Conservation (phyloP, 2,113 vertebrate species). For the Aphyosemion australe region DNA sequence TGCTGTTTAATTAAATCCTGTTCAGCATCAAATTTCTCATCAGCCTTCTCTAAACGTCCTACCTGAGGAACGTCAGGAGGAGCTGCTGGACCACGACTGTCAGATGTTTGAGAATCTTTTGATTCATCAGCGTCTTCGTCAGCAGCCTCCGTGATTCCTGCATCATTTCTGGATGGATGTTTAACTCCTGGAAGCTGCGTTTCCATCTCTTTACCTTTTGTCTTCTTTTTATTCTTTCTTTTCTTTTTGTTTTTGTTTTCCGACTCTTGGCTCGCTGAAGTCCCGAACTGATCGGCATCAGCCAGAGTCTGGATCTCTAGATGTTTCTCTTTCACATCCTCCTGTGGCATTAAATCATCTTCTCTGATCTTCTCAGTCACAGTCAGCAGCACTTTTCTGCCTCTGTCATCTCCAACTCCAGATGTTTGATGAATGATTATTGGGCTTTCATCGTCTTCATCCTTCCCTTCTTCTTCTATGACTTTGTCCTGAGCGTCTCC, state of each 20-base stretch:
- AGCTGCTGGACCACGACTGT: not conserved
- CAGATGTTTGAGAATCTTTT: not conserved
- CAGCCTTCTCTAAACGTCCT: slow-evolving; percentile 4
- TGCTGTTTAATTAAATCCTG: slow-evolving; percentile 7
- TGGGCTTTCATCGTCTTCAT: slow-evolving; percentile 1
- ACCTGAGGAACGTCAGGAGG: not conserved
- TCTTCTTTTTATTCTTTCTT: slow-evolving; percentile 71
- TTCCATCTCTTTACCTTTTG: slow-evolving; percentile 48
- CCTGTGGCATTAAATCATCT: not conserved
- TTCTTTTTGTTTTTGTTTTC: slow-evolving; percentile 74
- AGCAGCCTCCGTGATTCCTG: not conserved
- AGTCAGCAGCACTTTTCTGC: not conserved
- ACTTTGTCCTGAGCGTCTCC: slow-evolving; percentile 1
- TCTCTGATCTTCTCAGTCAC: not conserved
- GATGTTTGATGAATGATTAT: not conserved
- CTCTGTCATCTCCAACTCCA: not conserved
- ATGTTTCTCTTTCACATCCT: slow-evolving; percentile 10
- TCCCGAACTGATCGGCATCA: not conserved
- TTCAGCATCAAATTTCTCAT: slow-evolving; percentile 4
- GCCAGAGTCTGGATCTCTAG: not conserved
- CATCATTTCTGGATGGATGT: not conserved
- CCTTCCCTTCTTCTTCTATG: not conserved
- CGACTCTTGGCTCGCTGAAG: slow-evolving; percentile 13
- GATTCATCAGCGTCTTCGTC: not conserved
- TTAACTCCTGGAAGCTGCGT: slow-evolving; percentile 14